These are phyloP conservation scores for Mobula birostris DNA, from an alignment of 2,113 vertebrate species.

Conservation along the genomic window DNA sequence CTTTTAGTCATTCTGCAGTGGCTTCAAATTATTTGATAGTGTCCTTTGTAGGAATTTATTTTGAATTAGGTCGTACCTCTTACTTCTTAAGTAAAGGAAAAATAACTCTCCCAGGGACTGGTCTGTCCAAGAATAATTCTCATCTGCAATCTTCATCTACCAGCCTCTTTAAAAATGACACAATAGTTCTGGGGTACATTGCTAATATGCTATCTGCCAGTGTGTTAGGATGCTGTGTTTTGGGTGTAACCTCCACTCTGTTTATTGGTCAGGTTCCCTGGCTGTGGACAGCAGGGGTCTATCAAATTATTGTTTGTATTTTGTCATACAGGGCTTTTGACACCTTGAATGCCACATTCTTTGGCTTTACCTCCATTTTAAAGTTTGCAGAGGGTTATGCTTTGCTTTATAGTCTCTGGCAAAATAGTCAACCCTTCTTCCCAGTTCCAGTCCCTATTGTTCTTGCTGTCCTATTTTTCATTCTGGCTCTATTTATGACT, in stretches of 20 bases:
- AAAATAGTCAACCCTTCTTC: constrained; percentile 46
- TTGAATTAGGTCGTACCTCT: constrained; percentile 60
- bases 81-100: constrained; percentile 51
- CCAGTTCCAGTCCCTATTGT: constrained; percentile 59
- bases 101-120: constrained; percentile 54
- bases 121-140: constrained; percentile 40
- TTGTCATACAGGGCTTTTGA: constrained; percentile 65
- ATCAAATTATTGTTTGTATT: constrained; percentile 65
- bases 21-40: constrained; percentile 69
- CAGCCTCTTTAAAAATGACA: constrained; percentile 38
- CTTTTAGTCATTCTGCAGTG: constrained; percentile 61
- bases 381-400: constrained; percentile 67
- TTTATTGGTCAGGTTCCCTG: constrained; percentile 68
- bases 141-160: not conserved
- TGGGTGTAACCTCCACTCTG: constrained; percentile 61
- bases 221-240: constrained; percentile 65
- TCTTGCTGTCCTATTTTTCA: constrained; percentile 66
- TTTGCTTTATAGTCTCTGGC: constrained; percentile 54
- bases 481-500: constrained; percentile 62
- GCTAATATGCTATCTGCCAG: constrained; percentile 71
- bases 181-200: constrained; percentile 50
- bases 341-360: constrained; percentile 61
- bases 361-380: constrained; percentile 65
- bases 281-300: constrained; percentile 72
- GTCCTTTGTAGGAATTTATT: constrained; percentile 60